These are phyloP conservation scores for Myotis findleyi DNA, from an alignment of 2,797 vertebrate species.

Conservation along the genomic window DNA sequence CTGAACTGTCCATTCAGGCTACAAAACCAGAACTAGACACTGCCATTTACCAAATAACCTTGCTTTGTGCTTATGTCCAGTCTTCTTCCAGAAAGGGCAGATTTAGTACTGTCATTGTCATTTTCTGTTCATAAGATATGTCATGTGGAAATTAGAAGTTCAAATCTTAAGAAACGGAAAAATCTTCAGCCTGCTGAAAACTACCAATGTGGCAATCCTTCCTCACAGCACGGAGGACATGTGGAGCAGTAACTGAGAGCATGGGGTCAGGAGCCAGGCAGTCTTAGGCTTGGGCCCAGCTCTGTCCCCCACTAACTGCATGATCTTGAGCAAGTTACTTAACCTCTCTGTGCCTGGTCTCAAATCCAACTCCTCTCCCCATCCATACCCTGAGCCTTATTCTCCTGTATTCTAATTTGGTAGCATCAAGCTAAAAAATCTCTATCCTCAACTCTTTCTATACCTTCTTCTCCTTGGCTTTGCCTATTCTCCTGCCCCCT, in stretches of 20 bases:
- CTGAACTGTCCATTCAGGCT: neutral
- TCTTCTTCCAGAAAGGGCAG: neutral
- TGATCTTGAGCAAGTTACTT: neutral
- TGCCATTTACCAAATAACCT: neutral
- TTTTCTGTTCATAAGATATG: neutral
- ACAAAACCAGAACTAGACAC: neutral
- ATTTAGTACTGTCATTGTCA: neutral
- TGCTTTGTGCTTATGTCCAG: neutral
- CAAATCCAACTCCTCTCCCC: neutral
- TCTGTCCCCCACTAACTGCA: neutral
- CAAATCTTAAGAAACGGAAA: conserved; percentile 25
- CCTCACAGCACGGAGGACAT: neutral
- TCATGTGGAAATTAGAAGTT: neutral
- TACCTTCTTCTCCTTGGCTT: neutral
- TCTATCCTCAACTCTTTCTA: neutral
- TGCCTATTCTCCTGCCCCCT: neutral
- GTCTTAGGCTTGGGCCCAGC: neutral
- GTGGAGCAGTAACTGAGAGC: neutral
- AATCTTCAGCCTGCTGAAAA: neutral
- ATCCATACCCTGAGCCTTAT: neutral
- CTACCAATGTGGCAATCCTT: neutral
- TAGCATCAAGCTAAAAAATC: neutral
- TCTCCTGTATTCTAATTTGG: neutral
- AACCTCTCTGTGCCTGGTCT: neutral
- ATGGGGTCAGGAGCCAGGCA: neutral